phyloP scores from a whole-genome alignment of 2,888 invertebrate species.

The Coremacera marginata region DNA sequence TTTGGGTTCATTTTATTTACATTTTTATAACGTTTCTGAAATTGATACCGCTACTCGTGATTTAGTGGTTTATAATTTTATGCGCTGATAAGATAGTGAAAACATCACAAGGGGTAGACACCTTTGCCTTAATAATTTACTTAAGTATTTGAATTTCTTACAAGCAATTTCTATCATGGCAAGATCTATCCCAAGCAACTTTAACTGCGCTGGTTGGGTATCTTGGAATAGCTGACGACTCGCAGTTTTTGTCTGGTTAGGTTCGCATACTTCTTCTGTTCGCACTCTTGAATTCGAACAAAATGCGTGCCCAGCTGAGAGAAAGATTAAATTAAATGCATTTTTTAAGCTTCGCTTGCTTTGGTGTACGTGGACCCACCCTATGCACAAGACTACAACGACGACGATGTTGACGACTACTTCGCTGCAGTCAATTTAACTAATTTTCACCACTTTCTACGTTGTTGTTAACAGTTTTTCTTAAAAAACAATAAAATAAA shows the following conservation, averaged over 20 bases:
- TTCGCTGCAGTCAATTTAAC: neutral
- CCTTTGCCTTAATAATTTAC: no score
- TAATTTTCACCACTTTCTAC: slow-evolving; percentile 9
- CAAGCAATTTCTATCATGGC: no score
- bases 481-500: neutral
- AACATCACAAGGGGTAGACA: no score
- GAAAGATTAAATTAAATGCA: no score
- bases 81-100: no score
- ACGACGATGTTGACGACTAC: neutral
- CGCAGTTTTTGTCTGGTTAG: neutral
- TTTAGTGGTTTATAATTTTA: no score
- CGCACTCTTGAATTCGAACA: neutral
- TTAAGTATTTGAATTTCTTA: no score
- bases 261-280: no score
- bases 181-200: neutral
- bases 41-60: no score
- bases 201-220: neutral
- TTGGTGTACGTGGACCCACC: neutral
- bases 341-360: neutral
- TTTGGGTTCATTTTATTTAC: no score
- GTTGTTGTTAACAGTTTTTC: neutral
- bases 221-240: no score
- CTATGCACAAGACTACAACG: neutral
- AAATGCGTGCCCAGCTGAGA: neutral
- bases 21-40: no score